These are phyloP conservation scores for Hypanus sabinus DNA, from an alignment of 2,113 vertebrate genomes.

Conservation along the genomic window DNA sequence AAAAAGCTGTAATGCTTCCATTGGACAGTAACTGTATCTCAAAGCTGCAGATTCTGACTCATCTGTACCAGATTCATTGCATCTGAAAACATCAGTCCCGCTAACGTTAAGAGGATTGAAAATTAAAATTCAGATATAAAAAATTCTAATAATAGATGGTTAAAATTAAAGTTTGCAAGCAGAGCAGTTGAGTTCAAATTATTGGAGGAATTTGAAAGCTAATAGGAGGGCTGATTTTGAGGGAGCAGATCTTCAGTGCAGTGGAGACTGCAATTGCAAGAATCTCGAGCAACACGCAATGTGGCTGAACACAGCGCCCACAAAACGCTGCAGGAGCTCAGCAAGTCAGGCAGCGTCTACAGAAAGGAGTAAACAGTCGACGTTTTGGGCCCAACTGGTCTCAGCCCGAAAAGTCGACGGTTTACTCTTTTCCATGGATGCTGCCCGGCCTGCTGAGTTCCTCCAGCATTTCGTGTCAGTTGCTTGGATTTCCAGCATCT, in stretches of 20 bases:
- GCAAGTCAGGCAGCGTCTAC: no score
- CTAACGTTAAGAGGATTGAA: neutral
- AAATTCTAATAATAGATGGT: neutral
- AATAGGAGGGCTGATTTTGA: neutral
- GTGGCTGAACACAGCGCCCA: no score
- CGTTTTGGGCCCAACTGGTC: no score
- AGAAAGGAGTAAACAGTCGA: no score
- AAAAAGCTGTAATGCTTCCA: neutral
- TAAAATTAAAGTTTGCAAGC: neutral
- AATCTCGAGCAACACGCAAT: no score
- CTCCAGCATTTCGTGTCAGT: no score
- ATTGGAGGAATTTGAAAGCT: neutral
- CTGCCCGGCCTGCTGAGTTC: no score
- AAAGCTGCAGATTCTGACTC: neutral
- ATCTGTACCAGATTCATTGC: neutral
- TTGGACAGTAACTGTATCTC: neutral
- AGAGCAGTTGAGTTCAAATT: neutral
- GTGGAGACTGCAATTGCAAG: no score
- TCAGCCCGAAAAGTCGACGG: no score
- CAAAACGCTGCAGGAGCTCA: no score
- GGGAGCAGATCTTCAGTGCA: neutral
- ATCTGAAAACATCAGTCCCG: neutral
- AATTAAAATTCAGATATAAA: neutral
- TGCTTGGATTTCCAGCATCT: no score
- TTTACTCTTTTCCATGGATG: no score